Conservation (phyloP, 53 echinoderm and acorn worm species). For the Arbacia lixula region DNA sequence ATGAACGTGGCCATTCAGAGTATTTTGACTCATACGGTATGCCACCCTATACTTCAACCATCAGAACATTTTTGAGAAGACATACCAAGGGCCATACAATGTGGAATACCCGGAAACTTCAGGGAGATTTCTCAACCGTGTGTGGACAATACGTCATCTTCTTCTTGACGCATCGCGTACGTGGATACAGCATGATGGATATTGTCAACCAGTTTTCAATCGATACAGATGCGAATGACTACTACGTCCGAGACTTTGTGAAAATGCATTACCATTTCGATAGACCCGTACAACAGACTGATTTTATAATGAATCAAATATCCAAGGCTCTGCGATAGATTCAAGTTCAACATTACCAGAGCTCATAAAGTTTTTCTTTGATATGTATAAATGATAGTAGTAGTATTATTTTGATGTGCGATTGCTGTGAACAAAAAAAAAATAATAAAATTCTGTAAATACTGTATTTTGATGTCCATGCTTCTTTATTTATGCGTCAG, state of each 20-base stretch:
- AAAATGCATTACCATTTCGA: background rate
- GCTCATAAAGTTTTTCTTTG: too few species aligned
- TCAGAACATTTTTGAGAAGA: conserved; percentile 19
- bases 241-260: conserved; percentile 9
- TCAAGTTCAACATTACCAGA: too few species aligned
- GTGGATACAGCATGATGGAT: background rate
- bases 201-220: background rate
- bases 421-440: too few species aligned
- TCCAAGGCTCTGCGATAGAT: background rate
- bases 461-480: too few species aligned
- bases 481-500: too few species aligned
- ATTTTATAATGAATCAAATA: background rate
- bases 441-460: too few species aligned
- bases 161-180: background rate
- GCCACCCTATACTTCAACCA: conserved; percentile 2
- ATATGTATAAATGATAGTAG: too few species aligned
- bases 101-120: background rate
- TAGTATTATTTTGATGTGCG: too few species aligned
- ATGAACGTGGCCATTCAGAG: conserved; percentile 41
- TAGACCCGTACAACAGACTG: background rate
- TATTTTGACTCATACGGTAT: conserved; percentile 71
- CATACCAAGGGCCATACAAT: background rate
- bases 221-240: background rate
- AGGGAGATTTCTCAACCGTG: conserved; percentile 5
- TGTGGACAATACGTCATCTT: conserved; percentile 25